Conservation (phyloP, 2,888 invertebrate genomes). For the Drosophila kuntzei region DNA sequence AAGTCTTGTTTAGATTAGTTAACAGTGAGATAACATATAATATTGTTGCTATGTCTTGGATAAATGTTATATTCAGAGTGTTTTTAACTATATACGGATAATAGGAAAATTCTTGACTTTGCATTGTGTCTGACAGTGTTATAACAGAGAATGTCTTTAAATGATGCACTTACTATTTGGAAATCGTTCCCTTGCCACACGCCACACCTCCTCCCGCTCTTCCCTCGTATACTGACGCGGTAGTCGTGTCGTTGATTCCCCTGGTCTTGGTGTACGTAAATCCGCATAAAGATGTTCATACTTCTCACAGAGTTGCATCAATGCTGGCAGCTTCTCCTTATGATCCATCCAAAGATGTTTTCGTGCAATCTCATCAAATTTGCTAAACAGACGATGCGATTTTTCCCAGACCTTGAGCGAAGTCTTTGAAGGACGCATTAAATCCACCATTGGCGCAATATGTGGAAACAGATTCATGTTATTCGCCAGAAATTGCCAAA, state of each 20-base stretch:
- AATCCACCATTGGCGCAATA: slow-evolving; percentile 70
- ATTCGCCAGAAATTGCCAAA: slow-evolving; percentile 68
- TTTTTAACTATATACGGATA: no score
- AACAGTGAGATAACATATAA: background rate
- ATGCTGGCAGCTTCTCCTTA: slow-evolving; percentile 40
- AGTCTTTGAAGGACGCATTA: slow-evolving; percentile 69
- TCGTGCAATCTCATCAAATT: slow-evolving; percentile 65
- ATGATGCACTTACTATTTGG: slow-evolving; percentile 51
- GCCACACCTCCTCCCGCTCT: slow-evolving; percentile 58
- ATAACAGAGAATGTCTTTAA: background rate
- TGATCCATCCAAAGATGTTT: slow-evolving; percentile 58
- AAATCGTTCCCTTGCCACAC: slow-evolving; percentile 44
- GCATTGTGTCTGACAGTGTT: background rate
- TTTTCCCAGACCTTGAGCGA: slow-evolving; percentile 64
- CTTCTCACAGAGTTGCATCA: slow-evolving; percentile 38
- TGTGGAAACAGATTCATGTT: slow-evolving; percentile 70
- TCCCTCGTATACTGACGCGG: background rate
- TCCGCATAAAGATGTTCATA: slow-evolving; percentile 63
- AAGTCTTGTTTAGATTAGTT: no score
- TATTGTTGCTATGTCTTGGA: no score
- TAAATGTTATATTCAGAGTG: no score
- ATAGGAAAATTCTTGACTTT: background rate
- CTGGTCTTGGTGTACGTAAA: slow-evolving; percentile 35
- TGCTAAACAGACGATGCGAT: slow-evolving; percentile 57
- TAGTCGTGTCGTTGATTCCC: background rate